Evolutionary conservation across 2,113 vertebrate species (phyloP).

Genomic region (Hoplias malabaricus): DNA sequence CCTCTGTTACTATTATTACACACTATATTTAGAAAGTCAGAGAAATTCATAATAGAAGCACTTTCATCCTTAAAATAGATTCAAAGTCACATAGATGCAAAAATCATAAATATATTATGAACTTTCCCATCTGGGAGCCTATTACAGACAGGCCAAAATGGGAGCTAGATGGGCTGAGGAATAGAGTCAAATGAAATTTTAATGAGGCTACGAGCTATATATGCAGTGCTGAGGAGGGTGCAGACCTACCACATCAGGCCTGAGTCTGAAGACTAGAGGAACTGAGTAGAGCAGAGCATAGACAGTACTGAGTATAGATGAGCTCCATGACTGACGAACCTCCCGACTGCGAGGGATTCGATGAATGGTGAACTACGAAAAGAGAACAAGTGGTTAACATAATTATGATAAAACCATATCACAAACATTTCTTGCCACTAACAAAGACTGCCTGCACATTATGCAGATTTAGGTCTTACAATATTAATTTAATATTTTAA

Average conservation of each 20-base stretch:
- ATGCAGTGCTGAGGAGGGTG: background rate
- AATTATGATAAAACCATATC: background rate
- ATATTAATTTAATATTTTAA: too few relatives aligned
- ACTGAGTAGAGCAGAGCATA: conserved; percentile 76
- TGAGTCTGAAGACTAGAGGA: conserved; percentile 79
- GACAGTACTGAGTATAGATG: conserved; percentile 80
- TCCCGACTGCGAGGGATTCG: conserved; percentile 90
- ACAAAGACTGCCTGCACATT: background rate
- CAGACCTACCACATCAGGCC: conserved; percentile 91
- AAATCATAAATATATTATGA: conserved; percentile 28
- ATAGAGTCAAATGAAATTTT: conserved; percentile 20
- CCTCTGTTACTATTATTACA: background rate
- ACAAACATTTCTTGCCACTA: background rate
- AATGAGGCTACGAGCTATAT: conserved; percentile 16
- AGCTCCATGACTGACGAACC: conserved; percentile 87
- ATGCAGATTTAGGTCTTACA: too few relatives aligned
- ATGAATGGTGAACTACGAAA: conserved; percentile 79
- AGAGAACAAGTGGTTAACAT: conserved; percentile 1
- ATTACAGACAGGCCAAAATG: background rate
- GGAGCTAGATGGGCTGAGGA: background rate
- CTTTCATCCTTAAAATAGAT: conserved; percentile 39
- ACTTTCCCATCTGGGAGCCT: conserved; percentile 17
- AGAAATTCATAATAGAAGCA: background rate
- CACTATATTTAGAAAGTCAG: background rate
- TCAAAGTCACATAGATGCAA: conserved; percentile 19